phyloP scores from a whole-genome alignment of 2,797 vertebrate genomes.

The Leucoraja ocellata region DNA sequence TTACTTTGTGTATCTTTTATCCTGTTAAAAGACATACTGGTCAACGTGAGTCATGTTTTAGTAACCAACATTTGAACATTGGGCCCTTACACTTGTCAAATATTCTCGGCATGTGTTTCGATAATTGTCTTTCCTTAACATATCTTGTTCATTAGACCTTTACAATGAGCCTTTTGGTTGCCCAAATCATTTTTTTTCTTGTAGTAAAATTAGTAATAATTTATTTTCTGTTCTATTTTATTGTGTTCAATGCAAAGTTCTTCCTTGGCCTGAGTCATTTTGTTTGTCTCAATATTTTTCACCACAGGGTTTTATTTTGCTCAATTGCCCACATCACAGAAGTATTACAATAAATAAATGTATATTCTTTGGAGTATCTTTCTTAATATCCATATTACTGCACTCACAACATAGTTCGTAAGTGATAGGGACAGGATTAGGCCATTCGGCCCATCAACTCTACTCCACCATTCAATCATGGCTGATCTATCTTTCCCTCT shows the following conservation, averaged over 20 bases:
- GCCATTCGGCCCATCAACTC: no score
- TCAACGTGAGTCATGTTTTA: constrained; percentile 47
- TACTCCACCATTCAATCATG: no score
- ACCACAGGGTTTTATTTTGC: background rate
- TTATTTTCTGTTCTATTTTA: background rate
- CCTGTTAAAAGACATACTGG: constrained; percentile 54
- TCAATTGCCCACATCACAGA: no score
- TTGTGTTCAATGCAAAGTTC: background rate
- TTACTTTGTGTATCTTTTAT: constrained; percentile 57
- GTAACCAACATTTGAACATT: constrained; percentile 5
- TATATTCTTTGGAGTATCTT: background rate
- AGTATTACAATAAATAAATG: background rate
- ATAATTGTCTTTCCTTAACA: constrained; percentile 22
- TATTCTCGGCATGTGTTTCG: constrained; percentile 24
- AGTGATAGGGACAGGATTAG: no score
- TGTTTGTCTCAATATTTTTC: background rate
- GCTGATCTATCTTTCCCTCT: no score
- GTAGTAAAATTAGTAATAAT: no score
- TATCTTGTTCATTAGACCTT: background rate
- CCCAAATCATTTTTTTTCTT: background rate
- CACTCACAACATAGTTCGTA: background rate
- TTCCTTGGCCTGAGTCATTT: background rate
- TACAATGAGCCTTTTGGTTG: background rate
- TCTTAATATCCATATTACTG: background rate
- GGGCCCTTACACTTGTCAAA: background rate